Percentiles rank a stretch among this genome's conserved stretches.
phyloP scores from a whole-genome alignment of 2,888 invertebrate genomes.

The Cantharis flavilabris region DNA sequence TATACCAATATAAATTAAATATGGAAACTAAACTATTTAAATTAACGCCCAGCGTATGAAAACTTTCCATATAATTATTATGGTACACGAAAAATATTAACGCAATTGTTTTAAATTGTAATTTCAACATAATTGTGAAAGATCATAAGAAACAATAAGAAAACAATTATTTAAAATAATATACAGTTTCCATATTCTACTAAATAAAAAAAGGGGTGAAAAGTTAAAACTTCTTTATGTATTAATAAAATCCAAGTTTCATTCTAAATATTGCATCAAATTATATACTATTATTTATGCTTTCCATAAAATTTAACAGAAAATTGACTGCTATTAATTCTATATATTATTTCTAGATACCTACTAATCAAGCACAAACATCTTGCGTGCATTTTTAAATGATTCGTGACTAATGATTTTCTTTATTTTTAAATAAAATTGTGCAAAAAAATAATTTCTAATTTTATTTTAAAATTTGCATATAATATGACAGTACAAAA shows the following conservation, averaged over 20 bases:
- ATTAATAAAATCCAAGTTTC: background rate
- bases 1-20: too few relatives aligned
- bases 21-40: too few relatives aligned
- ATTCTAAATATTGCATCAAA: background rate
- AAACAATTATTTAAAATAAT: background rate
- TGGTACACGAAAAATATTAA: too few relatives aligned
- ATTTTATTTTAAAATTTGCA: slow-evolving; percentile 33
- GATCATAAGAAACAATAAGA: background rate
- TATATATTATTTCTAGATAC: background rate
- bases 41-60: too few relatives aligned
- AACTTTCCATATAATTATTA: too few relatives aligned
- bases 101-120: too few relatives aligned
- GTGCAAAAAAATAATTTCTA: slow-evolving; percentile 2
- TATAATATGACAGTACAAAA: slow-evolving; percentile 37
- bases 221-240: background rate
- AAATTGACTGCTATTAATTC: background rate
- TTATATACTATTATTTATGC: background rate
- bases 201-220: background rate
- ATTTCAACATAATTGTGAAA: background rate
- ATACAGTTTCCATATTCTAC: too few relatives aligned
- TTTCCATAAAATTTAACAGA: background rate
- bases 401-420: slow-evolving; percentile 6
- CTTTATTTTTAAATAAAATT: slow-evolving; percentile 12
- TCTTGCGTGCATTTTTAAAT: slow-evolving; percentile 1
- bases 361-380: background rate